Conservation (phyloP, 2,888 invertebrate species). For the Lottia scabra region DNA sequence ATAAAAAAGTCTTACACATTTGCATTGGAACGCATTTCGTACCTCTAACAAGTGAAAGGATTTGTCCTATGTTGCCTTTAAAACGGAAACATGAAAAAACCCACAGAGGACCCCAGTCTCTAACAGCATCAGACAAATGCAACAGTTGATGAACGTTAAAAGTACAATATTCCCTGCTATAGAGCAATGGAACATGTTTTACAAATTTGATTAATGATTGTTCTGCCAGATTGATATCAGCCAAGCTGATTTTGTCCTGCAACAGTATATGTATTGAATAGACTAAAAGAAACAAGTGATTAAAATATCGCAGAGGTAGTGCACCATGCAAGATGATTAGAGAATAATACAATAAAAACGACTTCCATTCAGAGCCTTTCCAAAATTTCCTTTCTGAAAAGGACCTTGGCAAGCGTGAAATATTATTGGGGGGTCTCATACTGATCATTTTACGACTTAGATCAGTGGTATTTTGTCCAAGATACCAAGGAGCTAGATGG, state of each 20-base stretch:
- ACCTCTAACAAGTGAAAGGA: too few species aligned
- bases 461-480: background rate
- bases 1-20: too few species aligned
- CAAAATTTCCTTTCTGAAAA: background rate
- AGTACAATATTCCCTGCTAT: background rate
- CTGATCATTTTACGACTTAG: background rate
- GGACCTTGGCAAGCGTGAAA: background rate
- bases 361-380: background rate
- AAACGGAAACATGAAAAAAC: background rate
- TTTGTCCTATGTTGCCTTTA: too few species aligned
- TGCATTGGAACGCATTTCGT: too few species aligned
- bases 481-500: background rate
- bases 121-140: background rate
- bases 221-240: background rate
- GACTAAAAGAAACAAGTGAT: background rate
- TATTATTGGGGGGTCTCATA: background rate
- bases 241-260: background rate
- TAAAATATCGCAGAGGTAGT: background rate
- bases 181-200: background rate
- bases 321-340: background rate
- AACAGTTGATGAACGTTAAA: background rate
- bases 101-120: background rate
- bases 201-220: background rate
- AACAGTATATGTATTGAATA: background rate
- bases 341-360: background rate